A percentile compares a stretch with the other conserved stretches of the same genome.
These are phyloP conservation scores for Patella pellucida DNA, from an alignment of 2,888 invertebrate genomes.

Conservation along the genomic window DNA sequence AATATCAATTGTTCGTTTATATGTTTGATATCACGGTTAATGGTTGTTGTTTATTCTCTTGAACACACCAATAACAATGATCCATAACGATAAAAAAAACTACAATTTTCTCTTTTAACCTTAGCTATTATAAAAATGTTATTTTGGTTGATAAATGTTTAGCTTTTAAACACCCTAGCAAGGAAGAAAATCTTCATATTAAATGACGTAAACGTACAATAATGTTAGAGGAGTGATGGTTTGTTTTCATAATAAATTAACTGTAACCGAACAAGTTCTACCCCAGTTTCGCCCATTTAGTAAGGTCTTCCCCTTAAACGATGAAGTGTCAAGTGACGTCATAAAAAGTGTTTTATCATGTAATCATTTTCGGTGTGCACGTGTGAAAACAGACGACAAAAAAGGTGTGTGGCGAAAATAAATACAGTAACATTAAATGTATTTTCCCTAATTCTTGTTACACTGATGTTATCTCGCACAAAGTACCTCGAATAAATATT, in stretches of 20 bases:
- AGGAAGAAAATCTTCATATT: too few relatives aligned
- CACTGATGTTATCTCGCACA: constrained; percentile 17
- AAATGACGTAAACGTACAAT: too few relatives aligned
- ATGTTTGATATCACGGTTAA: too few relatives aligned
- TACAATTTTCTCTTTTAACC: too few relatives aligned
- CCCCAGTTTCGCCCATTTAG: background rate
- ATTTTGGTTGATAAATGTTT: too few relatives aligned
- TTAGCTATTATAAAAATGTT: too few relatives aligned
- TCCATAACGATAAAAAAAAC: too few relatives aligned
- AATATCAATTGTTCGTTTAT: too few relatives aligned
- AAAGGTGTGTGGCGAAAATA: constrained; percentile 23
- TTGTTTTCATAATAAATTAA: constrained; percentile 6
- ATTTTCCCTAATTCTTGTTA: constrained; percentile 17
- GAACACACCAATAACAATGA: too few relatives aligned
- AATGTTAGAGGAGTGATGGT: background rate
- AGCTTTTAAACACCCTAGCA: too few relatives aligned
- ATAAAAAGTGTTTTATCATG: constrained; percentile 10
- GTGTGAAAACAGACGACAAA: constrained; percentile 22
- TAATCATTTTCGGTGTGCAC: background rate
- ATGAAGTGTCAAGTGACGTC: constrained; percentile 3
- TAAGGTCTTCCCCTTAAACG: background rate
- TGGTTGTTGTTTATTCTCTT: too few relatives aligned
- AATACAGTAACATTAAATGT: constrained; percentile 15
- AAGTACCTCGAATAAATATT: constrained; percentile 21
- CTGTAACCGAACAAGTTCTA: background rate